Evolutionary conservation across 2,113 vertebrate genomes (phyloP), one percentile per base, ranked within the genome.

Genomic region (Hoplias malabaricus): DNA sequence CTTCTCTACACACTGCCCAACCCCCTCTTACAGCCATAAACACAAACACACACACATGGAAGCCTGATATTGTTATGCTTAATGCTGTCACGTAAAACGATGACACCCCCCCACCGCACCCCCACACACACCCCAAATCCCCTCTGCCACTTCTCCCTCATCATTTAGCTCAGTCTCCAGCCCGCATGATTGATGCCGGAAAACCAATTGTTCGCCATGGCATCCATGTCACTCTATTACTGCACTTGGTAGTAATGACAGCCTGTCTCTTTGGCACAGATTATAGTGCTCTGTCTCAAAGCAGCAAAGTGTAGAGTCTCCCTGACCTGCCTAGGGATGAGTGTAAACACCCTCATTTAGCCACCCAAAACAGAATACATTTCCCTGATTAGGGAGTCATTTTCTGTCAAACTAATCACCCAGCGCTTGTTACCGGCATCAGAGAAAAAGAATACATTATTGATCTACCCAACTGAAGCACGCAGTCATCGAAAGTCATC

Each of bases 211-310:
- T 88, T 92, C 90, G 84, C 87, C 84, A 90, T 92, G 86, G 90
- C 90, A 92, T 92, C 92, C 86, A 87, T 92, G 92, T 93, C 90
- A 91, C 86, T 91, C 90, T 89, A 91, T 92, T 92, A 91, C 90
- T 77, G 73, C 84, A 81, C 78, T 82, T 86, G 77, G 82, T 86
- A 89, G 87, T 92, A 93, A 93, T 92, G 90, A 91, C 88, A 90
- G 92, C 87, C 90, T 92, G 87, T 83, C 88, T 85, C 73, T 85
- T 80, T 78, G 85, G 84, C 74, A 79, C 63, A 91, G 91, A 92
- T 93, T 93, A 92, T 87, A 90, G 90, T 86, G 87, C 86, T 81
- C 82, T 79, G 84, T 82, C 83, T 84, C 86, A 86, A 88, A 89
- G 87, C 87, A 90, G 87, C 88, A 90, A 89, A 91, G 90, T 89